A percentile compares a stretch with the other conserved stretches of the same genome.
These are phyloP conservation scores for Argyrosomus regius DNA, from an alignment of 2,797 vertebrate genomes.

Conservation along the genomic window DNA sequence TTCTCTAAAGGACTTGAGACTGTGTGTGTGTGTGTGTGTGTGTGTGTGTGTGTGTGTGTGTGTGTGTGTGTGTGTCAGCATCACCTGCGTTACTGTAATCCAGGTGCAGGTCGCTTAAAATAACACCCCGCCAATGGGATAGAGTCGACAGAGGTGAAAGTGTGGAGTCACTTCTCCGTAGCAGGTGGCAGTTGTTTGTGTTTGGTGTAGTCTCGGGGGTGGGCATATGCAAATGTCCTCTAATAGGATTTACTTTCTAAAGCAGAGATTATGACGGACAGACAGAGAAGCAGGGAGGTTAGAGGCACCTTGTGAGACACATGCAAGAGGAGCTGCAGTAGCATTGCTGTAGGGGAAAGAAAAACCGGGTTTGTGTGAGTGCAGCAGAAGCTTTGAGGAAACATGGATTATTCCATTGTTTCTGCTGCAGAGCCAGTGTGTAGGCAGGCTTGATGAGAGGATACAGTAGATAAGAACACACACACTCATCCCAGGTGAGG, in stretches of 20 bases:
- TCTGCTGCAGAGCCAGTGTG: slow-evolving; percentile 19
- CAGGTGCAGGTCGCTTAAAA: not conserved
- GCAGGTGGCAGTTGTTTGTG: slow-evolving; percentile 11
- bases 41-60: not conserved
- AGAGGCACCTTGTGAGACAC: slow-evolving; percentile 28
- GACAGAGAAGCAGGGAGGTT: slow-evolving; percentile 27
- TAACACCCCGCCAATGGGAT: not conserved
- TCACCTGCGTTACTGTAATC: not conserved
- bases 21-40: too few relatives aligned
- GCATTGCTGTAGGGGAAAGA: not conserved
- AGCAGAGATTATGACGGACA: slow-evolving; percentile 59
- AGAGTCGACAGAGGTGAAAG: not conserved
- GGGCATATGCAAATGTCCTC: slow-evolving; percentile 37
- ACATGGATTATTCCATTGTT: slow-evolving; percentile 3
- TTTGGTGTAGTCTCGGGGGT: slow-evolving; percentile 10
- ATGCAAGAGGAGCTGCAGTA: slow-evolving; percentile 20
- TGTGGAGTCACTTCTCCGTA: slow-evolving; percentile 3
- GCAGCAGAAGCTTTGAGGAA: slow-evolving; percentile 8
- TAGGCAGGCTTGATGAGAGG: not conserved
- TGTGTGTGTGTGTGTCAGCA: not conserved
- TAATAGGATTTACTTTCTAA: slow-evolving; percentile 69
- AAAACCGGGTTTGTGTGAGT: slow-evolving; percentile 7
- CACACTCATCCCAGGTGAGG: slow-evolving; percentile 4
- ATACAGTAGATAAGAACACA: not conserved
- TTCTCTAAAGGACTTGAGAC: too few relatives aligned